These are phyloP conservation scores for Ephestia elutella DNA, from an alignment of 1,140 invertebrate genomes.

Conservation along the genomic window DNA sequence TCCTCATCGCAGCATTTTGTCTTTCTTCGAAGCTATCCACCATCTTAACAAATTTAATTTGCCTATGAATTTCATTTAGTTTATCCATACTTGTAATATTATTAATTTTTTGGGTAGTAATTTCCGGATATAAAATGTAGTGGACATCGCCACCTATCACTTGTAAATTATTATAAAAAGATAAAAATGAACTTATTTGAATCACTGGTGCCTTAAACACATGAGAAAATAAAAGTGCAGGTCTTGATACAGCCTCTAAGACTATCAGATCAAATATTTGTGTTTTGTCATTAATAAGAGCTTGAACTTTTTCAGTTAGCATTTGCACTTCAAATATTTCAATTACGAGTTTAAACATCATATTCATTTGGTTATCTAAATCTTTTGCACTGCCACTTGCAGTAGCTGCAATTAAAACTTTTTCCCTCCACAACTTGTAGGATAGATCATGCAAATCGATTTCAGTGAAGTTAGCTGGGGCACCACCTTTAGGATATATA, in stretches of 20 bases:
- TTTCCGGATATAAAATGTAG: conserved; percentile 59
- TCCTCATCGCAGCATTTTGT: conserved; percentile 41
- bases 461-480: conserved; percentile 47
- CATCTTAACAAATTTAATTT: conserved; percentile 23
- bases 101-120: conserved; percentile 27
- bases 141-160: conserved; percentile 58
- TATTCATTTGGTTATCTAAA: background rate
- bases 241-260: conserved; percentile 31
- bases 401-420: conserved; percentile 2
- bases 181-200: conserved; percentile 42
- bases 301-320: conserved; percentile 31
- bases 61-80: conserved; percentile 29
- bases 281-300: conserved; percentile 33
- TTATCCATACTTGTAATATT: conserved; percentile 43
- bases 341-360: conserved; percentile 12
- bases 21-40: conserved; percentile 21
- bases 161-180: conserved; percentile 25
- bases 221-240: conserved; percentile 45
- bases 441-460: conserved; percentile 50
- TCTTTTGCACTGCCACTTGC: conserved; percentile 8
- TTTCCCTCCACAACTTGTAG: conserved; percentile 29
- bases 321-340: conserved; percentile 25
- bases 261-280: conserved; percentile 48
- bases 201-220: conserved; percentile 58
- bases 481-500: conserved; percentile 27